Evolutionary conservation across 2,888 invertebrate species (phyloP).

Genomic region (Stramonita haemastoma): DNA sequence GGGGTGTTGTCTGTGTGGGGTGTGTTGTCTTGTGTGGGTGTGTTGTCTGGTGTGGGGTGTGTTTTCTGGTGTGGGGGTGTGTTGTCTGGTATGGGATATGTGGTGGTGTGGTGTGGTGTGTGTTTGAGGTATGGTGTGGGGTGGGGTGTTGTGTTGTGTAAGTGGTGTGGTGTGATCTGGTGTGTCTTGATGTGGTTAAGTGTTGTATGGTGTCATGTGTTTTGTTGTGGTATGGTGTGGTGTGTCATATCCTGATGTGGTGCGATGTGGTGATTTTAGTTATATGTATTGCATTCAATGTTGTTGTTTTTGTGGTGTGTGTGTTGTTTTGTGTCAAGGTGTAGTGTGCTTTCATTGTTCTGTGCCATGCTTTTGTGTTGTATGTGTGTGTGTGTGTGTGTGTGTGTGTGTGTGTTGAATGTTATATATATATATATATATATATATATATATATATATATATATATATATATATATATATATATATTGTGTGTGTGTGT

Average conservation of each 20-base stretch:
- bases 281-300: neutral
- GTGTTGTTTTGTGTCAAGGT: neutral
- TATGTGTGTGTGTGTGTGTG: neutral
- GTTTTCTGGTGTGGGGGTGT: too few species aligned
- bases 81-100: neutral
- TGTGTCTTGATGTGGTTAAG: neutral
- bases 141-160: neutral
- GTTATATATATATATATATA: too few species aligned
- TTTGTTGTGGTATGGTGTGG: neutral
- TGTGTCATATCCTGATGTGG: neutral
- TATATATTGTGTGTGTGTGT: neutral
- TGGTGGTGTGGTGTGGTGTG: neutral
- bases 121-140: neutral
- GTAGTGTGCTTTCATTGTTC: neutral
- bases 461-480: neutral
- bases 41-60: too few species aligned
- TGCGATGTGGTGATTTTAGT: neutral
- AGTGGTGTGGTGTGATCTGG: neutral
- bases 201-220: neutral
- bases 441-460: too few species aligned
- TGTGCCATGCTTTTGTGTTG: neutral
- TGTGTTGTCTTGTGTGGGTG: too few species aligned
- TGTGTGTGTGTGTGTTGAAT: neutral
- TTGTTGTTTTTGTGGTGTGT: neutral
- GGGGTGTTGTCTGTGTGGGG: too few species aligned